Evolutionary conservation across 1,140 invertebrate genomes (phyloP).

Genomic region (Drosophila subpulchrella): DNA sequence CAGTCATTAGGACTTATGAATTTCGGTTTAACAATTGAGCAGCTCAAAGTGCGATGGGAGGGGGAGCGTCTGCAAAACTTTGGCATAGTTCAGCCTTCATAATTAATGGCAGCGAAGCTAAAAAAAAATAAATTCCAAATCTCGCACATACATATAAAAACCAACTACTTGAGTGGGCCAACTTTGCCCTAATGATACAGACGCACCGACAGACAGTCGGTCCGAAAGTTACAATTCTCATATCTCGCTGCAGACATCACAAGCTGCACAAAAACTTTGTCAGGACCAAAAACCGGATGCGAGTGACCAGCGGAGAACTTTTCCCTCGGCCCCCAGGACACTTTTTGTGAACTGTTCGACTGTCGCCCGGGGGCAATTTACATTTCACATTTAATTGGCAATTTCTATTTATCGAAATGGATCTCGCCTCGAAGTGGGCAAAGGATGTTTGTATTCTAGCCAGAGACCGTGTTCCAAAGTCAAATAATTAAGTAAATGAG

Average conservation of each 20-base stretch:
- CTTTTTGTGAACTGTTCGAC: constrained; percentile 41
- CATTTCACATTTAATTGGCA: constrained; percentile 62
- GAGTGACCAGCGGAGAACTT: constrained; percentile 51
- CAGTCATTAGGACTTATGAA: constrained; percentile 52
- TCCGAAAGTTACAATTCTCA: constrained; percentile 52
- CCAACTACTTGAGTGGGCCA: constrained; percentile 49
- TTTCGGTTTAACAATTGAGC: constrained; percentile 55
- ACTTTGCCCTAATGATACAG: constrained; percentile 48
- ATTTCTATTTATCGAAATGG: constrained; percentile 54
- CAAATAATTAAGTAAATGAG: constrained; percentile 9
- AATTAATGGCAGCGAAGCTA: constrained; percentile 39
- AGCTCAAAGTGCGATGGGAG: not conserved
- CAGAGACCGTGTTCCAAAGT: not conserved
- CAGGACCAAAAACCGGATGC: constrained; percentile 49
- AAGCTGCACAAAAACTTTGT: constrained; percentile 44
- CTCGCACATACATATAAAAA: constrained; percentile 27
- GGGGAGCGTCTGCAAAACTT: constrained; percentile 30
- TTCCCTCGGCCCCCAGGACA: constrained; percentile 47
- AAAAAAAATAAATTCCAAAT: constrained; percentile 2
- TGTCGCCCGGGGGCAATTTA: constrained; percentile 47
- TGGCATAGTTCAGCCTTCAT: constrained; percentile 54
- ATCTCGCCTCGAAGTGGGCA: constrained; percentile 27
- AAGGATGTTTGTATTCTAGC: constrained; percentile 34
- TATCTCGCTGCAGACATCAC: constrained; percentile 51
- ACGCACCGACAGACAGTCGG: constrained; percentile 27